These are phyloP conservation scores for Helobdella robusta DNA, from an alignment of 2,888 invertebrate species.

Conservation along the genomic window DNA sequence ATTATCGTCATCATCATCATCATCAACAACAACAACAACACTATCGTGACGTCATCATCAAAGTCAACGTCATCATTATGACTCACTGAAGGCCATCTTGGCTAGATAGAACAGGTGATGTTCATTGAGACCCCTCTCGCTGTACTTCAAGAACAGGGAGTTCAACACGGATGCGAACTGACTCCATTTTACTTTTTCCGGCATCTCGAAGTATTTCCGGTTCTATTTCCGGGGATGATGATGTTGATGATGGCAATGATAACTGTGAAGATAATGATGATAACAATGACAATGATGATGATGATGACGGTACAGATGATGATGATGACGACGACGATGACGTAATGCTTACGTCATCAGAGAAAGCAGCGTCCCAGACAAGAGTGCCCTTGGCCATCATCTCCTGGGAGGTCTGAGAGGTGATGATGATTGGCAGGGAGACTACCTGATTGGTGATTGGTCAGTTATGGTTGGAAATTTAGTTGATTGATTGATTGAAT, in stretches of 20 bases:
- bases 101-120: conserved; percentile 32
- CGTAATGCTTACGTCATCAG: conserved; percentile 23
- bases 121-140: conserved; percentile 27
- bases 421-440: conserved; percentile 32
- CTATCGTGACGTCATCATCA: too few relatives aligned
- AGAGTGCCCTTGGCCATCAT: conserved; percentile 33
- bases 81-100: conserved; percentile 28
- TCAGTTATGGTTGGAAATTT: neutral
- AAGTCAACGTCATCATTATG: neutral
- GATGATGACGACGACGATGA: too few relatives aligned
- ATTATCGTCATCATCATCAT: neutral
- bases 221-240: too few relatives aligned
- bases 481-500: too few relatives aligned
- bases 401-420: conserved; percentile 32
- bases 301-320: too few relatives aligned
- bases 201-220: conserved; percentile 23
- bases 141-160: conserved; percentile 29
- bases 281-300: too few relatives aligned
- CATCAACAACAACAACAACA: neutral
- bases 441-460: conserved; percentile 25
- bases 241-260: too few relatives aligned
- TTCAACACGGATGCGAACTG: conserved; percentile 29
- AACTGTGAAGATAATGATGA: too few relatives aligned
- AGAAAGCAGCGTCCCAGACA: conserved; percentile 34
- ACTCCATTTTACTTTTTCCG: conserved; percentile 29